Base-by-base conservation (phyloP, 2,888 invertebrate genomes). In the Theretra japonica region DNA sequence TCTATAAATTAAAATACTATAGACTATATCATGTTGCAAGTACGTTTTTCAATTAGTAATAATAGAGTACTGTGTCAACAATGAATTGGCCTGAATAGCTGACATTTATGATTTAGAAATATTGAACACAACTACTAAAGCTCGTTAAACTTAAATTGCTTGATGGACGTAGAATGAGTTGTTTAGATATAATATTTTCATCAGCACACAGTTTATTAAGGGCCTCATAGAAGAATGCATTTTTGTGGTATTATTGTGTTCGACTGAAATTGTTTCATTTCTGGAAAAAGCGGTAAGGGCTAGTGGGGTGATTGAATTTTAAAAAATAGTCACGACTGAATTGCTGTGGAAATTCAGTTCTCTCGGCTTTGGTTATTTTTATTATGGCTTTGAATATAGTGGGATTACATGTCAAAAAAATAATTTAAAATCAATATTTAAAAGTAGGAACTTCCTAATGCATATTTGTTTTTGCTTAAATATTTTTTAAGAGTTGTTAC, bases 71-170 rank as follows among this genome's bases (percentile, higher is more conserved):
- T 33, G 33, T 33, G 21, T 8, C 41, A 41, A 62, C 62, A 41
- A 62, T 62, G 62, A 62, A 62, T 62, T 62, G 62, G 41, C 62
- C 62, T 62, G n/a, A 62, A 62, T 62, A 62, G 41, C 21, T 15
- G 21, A 21, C 62, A 15, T 41, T 62, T 62, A 62, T 62, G 21
- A 41, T 21, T 15, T 62, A 41, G 33, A 62, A 30, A 62, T 62
- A 62, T 62, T 62, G 62, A 41, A 41, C 62, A 5, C 62, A 62
- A 41, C 62, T n/a, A 33, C 33, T 62, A 41, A 59, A 59, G 30
- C 28, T 60, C 59, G 30, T 60, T 60, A 60, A 19, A 62, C n/a
- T 33, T 62, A 33, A 62, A 62, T 62, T 62, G 62, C 21, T 41
- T 21, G 62, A 41, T 62, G 62, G 30, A 62, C 28, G 59, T 19